Evolutionary conservation across 2,888 invertebrate genomes (phyloP).

Genomic region (Perithous albicinctus): DNA sequence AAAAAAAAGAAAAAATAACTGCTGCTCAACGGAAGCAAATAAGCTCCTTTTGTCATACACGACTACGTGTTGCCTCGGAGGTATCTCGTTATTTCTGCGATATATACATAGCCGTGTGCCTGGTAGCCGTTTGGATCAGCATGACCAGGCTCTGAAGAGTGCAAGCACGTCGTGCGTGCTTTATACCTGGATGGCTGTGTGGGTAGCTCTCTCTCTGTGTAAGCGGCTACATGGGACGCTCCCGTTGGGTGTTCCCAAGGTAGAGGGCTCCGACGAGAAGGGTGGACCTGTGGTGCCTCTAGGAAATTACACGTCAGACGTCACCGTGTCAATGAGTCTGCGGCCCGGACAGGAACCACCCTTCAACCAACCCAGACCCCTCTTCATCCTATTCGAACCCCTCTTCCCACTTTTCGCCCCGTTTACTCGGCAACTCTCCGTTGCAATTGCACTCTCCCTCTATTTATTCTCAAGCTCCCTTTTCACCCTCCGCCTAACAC

Average conservation of each 20-base stretch:
- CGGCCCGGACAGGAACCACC: slow-evolving; percentile 65
- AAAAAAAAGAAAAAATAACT: too few species aligned
- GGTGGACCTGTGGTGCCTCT: slow-evolving; percentile 63
- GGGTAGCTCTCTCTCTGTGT: slow-evolving; percentile 13
- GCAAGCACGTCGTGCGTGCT: slow-evolving; percentile 48
- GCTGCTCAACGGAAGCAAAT: slow-evolving; percentile 26
- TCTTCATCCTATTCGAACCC: slow-evolving; percentile 16
- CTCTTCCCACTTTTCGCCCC: slow-evolving; percentile 47
- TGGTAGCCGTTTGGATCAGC: slow-evolving; percentile 52
- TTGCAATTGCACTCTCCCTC: slow-evolving; percentile 52
- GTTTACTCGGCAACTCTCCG: slow-evolving; percentile 39
- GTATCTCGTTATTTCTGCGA: slow-evolving; percentile 59
- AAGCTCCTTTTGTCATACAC: slow-evolving; percentile 3
- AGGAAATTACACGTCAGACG: slow-evolving; percentile 77
- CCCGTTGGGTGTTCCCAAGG: slow-evolving; percentile 32
- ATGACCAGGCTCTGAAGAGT: slow-evolving; percentile 43
- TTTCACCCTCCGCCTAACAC: slow-evolving; percentile 11
- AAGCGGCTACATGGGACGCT: background rate
- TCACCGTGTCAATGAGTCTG: slow-evolving; percentile 74
- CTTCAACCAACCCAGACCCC: slow-evolving; percentile 56
- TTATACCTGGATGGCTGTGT: slow-evolving; percentile 33
- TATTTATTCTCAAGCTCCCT: slow-evolving; percentile 38
- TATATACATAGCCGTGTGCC: slow-evolving; percentile 42
- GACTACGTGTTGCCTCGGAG: slow-evolving; percentile 29
- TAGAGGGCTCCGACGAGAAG: slow-evolving; percentile 4